Conservation (phyloP, 2,797 vertebrate genomes). For the Ceyx erithaca region DNA sequence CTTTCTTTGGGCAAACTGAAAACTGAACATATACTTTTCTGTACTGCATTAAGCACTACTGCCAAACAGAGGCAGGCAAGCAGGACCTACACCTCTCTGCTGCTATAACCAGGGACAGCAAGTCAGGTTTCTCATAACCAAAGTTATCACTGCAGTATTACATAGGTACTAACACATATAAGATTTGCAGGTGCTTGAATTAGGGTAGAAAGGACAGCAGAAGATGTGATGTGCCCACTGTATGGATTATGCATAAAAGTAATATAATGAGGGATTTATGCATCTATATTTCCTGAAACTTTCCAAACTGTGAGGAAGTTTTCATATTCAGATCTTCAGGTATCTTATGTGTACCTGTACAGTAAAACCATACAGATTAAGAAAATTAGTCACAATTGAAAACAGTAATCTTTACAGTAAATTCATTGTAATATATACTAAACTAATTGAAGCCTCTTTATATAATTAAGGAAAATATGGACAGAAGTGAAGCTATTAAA, state of each 20-base stretch:
- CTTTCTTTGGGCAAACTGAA: not conserved
- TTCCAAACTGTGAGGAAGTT: conserved; percentile 32
- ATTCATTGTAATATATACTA: not conserved
- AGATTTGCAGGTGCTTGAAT: not conserved
- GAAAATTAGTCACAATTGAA: not conserved
- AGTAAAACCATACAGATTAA: not conserved
- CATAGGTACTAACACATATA: not conserved
- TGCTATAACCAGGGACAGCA: not conserved
- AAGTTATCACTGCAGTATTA: not conserved
- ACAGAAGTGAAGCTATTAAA: not conserved
- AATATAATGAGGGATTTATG: not conserved
- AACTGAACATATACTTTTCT: not conserved
- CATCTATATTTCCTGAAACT: not conserved
- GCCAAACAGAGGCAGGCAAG: not conserved
- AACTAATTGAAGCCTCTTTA: not conserved
- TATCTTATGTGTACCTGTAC: not conserved
- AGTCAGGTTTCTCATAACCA: not conserved
- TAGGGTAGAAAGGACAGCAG: not conserved
- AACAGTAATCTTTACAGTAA: not conserved
- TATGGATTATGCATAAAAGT: not conserved
- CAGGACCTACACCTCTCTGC: not conserved
- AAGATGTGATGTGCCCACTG: not conserved
- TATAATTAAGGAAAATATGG: not conserved
- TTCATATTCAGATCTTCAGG: not conserved
- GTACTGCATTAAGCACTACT: not conserved